Evolutionary conservation across 2,797 vertebrate species (phyloP), one percentile per base, ranked within the genome.

Genomic region (Tenualosa ilisha): DNA sequence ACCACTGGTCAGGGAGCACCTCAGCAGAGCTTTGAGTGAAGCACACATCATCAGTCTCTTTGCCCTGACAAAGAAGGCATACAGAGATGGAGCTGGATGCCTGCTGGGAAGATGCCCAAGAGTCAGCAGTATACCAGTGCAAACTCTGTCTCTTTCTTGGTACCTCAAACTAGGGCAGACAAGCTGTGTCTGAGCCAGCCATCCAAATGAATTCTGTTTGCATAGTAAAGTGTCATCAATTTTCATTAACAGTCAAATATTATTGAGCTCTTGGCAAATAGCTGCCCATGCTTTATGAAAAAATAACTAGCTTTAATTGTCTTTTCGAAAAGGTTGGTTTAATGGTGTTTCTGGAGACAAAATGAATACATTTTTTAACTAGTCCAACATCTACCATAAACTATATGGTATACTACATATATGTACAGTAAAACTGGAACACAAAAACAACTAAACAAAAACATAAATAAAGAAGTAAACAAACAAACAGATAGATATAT

Each of bases 101-200:
- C n/a, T n/a, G 9, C 59, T 63, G 59, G 59, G n/a, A 9, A 63
- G 59, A 24, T n/a, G 59, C 59, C n/a, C n/a, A 24, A 24, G 59
- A 63, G 31, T 72, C 65, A 72, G 65, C 65, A 15, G 31, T 15
- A 72, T 22, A 17, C 72, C 40, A 2, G 17, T 79, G 37, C 40
- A 46, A 43, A 79, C 15, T 43, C 12, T 31, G 31, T 40, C 22
- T 31, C 65, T 5, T 6, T 17, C 40, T 17, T 43, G 15, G 15
- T 46, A 43, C 72, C 72, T 46, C 72, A 79, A 79, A 79, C 37
- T 79, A 37, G 72, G 72, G 72, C 72, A 79, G 72, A 79, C 72
- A 79, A 40, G 17, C 40, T 46, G 72, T 79, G 17, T 22, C 37
- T 46, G 40, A n/a, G 72, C 72, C 15, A 79, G 72, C 40, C 72